Base-by-base conservation (phyloP, 2,113 vertebrate species). In the Anser cygnoides region DNA sequence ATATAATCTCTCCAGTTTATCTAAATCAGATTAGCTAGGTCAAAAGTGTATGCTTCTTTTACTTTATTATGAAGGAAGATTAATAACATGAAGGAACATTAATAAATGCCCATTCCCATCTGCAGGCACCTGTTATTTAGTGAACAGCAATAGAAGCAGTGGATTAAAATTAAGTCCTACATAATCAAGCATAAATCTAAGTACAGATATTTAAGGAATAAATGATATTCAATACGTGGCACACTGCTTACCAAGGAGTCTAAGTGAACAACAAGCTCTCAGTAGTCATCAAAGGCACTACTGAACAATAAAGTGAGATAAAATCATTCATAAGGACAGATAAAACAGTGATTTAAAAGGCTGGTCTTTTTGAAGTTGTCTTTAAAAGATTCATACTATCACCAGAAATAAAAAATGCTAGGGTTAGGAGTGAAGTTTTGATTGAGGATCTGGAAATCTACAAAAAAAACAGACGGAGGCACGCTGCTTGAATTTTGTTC, bases 391-490 rank as follows among this genome's bases (percentile, higher is more conserved):
- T 71, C 0, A 2, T 54, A 29, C 46, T 65, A 15, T 52, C 52
- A 93, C 49, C 6, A 59, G 8, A 76, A 78, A 57, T 49, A 21
- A 68, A 65, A 57, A 61, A 72, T 31, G 3, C 26, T 57, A 63
- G 3, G n/a, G 3, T 57, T 29, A 10, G 22, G 16, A 66, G 9
- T 19, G 21, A 74, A 71, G 5, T 57, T 88, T 81, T 67, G 35
- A 46, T 23, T 35, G 44, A 84, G 13, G 12, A 65, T 28, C 22
- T 72, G 9, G 3, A 26, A 52, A 50, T 43, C 35, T 68, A 78
- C 5, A 49, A 59, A 46, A 58, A 71, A 75, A 8, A 0, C 4
- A 33, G 33, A 25, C 7, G 80, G 16, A 63, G 0, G 1, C 6
- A 41, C 14, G 33, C 8, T 84, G 39, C 14, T 76, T 33, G 66